These are phyloP conservation scores for Mesembrinibis cayennensis DNA, from an alignment of 2,113 vertebrate genomes.

Conservation along the genomic window DNA sequence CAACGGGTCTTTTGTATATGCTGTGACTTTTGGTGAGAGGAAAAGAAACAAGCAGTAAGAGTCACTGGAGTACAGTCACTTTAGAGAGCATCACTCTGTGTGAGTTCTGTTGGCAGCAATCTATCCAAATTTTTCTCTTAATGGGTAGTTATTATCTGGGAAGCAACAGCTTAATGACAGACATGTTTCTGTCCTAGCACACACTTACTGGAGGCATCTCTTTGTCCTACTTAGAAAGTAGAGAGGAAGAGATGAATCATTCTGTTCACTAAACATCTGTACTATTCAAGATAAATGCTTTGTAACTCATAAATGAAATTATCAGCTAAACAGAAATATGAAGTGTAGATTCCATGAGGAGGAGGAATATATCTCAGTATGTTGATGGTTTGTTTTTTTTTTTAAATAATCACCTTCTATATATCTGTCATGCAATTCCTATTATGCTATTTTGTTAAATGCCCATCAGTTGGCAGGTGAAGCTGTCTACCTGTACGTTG, in stretches of 20 bases:
- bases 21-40: not conserved
- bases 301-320: slow-evolving; percentile 22
- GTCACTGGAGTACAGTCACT: not conserved
- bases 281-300: slow-evolving; percentile 63
- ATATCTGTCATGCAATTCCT: not conserved
- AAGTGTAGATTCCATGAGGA: not conserved
- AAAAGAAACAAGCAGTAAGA: not conserved
- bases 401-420: not conserved
- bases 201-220: slow-evolving; percentile 15
- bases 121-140: slow-evolving; percentile 33
- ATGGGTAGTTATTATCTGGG: slow-evolving; percentile 39
- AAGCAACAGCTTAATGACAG: slow-evolving; percentile 52
- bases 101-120: slow-evolving; percentile 18
- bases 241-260: slow-evolving; percentile 55
- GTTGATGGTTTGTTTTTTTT: not conserved
- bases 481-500: not conserved
- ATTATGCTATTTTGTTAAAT: not conserved
- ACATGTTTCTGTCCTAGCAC: slow-evolving; percentile 7
- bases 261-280: slow-evolving; percentile 57
- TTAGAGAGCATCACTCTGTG: not conserved
- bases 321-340: slow-evolving; percentile 33
- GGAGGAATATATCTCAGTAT: not conserved
- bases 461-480: not conserved
- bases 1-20: not conserved
- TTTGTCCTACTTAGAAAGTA: slow-evolving; percentile 34